phyloP scores from a whole-genome alignment of 2,888 invertebrate genomes.

The Piscicola geometra region DNA sequence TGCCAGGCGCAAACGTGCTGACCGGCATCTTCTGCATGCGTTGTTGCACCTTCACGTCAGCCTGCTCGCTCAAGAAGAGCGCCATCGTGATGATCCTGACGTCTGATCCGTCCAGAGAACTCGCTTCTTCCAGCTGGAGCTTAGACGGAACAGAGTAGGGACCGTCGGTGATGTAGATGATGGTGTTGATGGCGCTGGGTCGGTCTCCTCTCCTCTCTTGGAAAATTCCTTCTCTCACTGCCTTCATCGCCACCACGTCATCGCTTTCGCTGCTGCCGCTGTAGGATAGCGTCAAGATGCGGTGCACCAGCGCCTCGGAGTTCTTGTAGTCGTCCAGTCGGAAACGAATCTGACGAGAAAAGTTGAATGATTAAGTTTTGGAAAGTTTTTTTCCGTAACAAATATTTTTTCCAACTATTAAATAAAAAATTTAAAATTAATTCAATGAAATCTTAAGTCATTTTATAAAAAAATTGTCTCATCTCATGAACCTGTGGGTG shows the following conservation, averaged over 20 bases:
- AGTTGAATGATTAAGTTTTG: neutral
- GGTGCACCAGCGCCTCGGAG: constrained; percentile 43
- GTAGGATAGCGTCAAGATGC: constrained; percentile 47
- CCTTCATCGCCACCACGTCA: constrained; percentile 46
- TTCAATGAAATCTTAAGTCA: too few relatives aligned
- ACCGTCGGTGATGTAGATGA: constrained; percentile 49
- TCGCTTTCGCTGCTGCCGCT: constrained; percentile 47
- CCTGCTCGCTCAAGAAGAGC: constrained; percentile 6
- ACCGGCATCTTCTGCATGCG: neutral
- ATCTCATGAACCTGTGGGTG: constrained; percentile 25
- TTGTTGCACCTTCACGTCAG: neutral
- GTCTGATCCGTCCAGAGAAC: neutral
- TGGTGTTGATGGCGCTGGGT: constrained; percentile 45
- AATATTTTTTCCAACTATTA: neutral
- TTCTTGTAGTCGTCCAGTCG: constrained; percentile 42
- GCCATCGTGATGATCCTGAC: constrained; percentile 20
- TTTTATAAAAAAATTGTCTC: too few relatives aligned
- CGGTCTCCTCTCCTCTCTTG: constrained; percentile 47
- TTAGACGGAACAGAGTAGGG: constrained; percentile 12
- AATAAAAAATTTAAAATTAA: too few relatives aligned
- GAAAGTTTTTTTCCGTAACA: too few relatives aligned
- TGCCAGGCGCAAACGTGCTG: neutral
- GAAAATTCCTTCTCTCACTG: constrained; percentile 48
- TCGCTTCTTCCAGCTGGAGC: constrained; percentile 4
- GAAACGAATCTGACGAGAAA: constrained; percentile 23